phyloP scores from a whole-genome alignment of 2,797 vertebrate species.

The Schizopygopsis malacanthus region DNA sequence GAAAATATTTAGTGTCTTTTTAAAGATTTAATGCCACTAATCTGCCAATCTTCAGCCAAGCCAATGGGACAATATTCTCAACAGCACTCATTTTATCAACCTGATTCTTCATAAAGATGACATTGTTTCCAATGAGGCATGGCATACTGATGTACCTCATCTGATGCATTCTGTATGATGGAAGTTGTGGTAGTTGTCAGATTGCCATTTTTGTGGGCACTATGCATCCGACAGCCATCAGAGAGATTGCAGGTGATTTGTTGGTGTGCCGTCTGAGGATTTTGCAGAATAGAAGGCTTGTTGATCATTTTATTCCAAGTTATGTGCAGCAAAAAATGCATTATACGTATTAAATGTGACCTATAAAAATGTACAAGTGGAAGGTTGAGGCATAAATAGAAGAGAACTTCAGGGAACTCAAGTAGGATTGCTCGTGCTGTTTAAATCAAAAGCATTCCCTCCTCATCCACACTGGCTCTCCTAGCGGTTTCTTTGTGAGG shows the following conservation, averaged over 20 bases:
- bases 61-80: neutral
- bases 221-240: neutral
- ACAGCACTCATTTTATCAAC: neutral
- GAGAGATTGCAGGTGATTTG: neutral
- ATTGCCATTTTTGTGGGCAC: neutral
- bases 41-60: neutral
- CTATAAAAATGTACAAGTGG: conserved; percentile 10
- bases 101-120: neutral
- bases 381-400: conserved; percentile 48
- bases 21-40: neutral
- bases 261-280: neutral
- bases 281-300: neutral
- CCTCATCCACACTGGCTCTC: conserved; percentile 69
- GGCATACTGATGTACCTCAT: too few species aligned
- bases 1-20: neutral
- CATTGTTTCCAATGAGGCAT: neutral
- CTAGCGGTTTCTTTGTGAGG: conserved; percentile 65
- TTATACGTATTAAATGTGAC: conserved; percentile 14
- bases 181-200: neutral
- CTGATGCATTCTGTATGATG: neutral
- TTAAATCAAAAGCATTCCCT: conserved; percentile 74
- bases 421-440: conserved; percentile 66
- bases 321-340: conserved; percentile 6
- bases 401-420: conserved; percentile 62
- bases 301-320: neutral